A percentile compares a stretch with the other conserved stretches of the same genome.
Conservation (phyloP, 2,888 invertebrate species). For the Neoaliturus tenellus region DNA sequence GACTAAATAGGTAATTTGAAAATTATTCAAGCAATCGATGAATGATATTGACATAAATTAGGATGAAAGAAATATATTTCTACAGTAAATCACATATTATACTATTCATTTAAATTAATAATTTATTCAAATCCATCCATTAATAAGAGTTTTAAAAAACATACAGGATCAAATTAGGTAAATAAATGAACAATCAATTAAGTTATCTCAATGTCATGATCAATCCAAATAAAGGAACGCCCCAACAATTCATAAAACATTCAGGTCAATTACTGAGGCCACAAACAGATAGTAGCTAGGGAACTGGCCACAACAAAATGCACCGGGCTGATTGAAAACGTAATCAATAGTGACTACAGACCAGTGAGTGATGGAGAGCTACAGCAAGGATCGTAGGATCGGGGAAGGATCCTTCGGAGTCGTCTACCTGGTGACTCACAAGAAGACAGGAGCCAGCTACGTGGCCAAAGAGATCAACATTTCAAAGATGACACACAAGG, state of each 20-base stretch:
- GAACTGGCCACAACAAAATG: conserved; percentile 6
- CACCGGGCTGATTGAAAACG: not conserved
- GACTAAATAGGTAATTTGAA: no score
- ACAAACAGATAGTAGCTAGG: conserved; percentile 32
- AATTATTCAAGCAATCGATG: no score
- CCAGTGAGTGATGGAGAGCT: conserved; percentile 12
- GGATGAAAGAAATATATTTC: no score
- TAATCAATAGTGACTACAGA: conserved; percentile 1
- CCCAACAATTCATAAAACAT: not conserved
- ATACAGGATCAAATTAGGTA: no score
- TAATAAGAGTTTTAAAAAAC: no score
- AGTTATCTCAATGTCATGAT: not conserved
- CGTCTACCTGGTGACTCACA: not conserved
- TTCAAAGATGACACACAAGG: not conserved
- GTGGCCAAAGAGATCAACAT: conserved; percentile 40
- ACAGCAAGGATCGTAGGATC: conserved; percentile 13
- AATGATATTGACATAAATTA: no score
- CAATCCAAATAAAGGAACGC: not conserved
- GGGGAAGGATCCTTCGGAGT: conserved; percentile 35
- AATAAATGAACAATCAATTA: no score
- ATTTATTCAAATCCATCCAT: no score
- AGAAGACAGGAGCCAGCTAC: not conserved
- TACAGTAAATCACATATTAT: no score
- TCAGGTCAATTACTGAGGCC: not conserved
- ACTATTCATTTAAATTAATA: no score